Evolutionary conservation across 2,888 invertebrate species (phyloP).

Genomic region (Griposia aprilina): DNA sequence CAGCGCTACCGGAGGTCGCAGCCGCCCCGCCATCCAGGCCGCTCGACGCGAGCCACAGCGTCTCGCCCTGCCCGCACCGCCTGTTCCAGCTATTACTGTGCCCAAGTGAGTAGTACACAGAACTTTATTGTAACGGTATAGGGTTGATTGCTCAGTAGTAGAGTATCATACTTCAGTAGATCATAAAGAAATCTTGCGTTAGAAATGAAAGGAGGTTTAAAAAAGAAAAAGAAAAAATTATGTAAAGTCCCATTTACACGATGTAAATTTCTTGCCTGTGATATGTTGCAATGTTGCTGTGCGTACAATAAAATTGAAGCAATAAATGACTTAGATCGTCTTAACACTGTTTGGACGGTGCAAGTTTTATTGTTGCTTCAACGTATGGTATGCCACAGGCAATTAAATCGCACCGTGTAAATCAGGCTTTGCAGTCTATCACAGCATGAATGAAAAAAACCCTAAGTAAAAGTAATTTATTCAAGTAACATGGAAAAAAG

Average conservation of each 20-base stretch:
- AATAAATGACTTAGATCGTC: neutral
- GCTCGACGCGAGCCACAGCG: slow-evolving; percentile 64
- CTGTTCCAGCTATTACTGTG: slow-evolving; percentile 61
- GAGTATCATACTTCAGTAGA: neutral
- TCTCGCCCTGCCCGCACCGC: slow-evolving; percentile 73
- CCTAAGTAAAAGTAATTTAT: neutral
- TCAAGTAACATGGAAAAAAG: neutral
- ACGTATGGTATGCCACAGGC: neutral
- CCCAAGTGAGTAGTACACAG: slow-evolving; percentile 62
- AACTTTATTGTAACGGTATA: neutral
- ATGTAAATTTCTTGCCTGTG: neutral
- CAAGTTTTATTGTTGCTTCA: neutral
- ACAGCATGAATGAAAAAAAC: neutral
- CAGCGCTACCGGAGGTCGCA: slow-evolving; percentile 10
- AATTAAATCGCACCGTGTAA: neutral
- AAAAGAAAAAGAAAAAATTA: neutral
- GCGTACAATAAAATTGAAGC: neutral
- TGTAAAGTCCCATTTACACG: neutral
- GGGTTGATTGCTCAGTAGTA: neutral
- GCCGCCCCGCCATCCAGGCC: slow-evolving; percentile 55
- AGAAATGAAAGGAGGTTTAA: neutral
- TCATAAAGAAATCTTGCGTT: neutral
- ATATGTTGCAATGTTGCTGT: too few relatives aligned
- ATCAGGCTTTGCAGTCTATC: neutral
- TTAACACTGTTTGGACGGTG: neutral